Percentiles rank a stretch among this genome's conserved stretches.
These are phyloP conservation scores for Amblyornis subalaris DNA, from an alignment of 2,113 vertebrate genomes.

Conservation along the genomic window DNA sequence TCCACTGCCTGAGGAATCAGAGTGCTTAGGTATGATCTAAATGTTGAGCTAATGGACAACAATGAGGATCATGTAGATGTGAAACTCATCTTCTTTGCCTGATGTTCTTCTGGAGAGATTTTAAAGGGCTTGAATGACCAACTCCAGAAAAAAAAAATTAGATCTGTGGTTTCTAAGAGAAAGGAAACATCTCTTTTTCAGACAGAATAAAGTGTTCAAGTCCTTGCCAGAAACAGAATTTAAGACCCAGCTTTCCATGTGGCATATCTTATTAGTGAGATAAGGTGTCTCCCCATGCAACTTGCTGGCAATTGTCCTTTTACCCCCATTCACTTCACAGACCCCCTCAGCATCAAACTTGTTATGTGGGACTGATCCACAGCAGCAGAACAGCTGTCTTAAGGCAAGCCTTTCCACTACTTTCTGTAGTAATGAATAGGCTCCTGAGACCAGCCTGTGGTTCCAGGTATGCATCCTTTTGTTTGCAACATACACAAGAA, in stretches of 20 bases:
- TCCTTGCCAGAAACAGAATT: background rate
- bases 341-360: background rate
- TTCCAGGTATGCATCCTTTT: background rate
- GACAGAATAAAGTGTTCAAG: background rate
- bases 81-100: background rate
- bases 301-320: background rate
- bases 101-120: background rate
- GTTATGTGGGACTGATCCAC: background rate
- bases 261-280: background rate
- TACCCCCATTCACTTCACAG: background rate
- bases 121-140: background rate
- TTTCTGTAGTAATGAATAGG: background rate
- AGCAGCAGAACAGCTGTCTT: background rate
- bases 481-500: background rate
- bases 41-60: background rate
- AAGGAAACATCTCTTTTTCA: background rate
- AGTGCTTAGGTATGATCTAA: background rate
- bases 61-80: background rate
- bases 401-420: background rate
- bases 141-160: background rate
- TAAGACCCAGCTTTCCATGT: background rate
- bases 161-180: background rate
- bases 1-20: background rate
- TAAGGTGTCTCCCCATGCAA: background rate
- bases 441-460: background rate